Base-by-base conservation (phyloP, 2,113 vertebrate genomes). In the Eonycteris spelaea region DNA sequence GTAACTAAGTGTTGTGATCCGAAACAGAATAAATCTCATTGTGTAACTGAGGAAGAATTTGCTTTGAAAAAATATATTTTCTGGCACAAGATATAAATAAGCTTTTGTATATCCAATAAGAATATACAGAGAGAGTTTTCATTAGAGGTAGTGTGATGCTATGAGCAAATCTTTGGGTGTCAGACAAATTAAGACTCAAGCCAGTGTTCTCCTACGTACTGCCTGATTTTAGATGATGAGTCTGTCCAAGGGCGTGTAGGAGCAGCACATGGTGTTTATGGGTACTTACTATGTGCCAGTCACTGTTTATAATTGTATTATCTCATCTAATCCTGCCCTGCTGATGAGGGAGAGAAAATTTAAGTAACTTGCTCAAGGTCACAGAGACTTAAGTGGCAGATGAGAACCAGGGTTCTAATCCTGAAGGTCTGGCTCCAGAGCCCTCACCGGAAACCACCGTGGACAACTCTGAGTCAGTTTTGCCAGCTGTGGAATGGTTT, bases 61-160 rank as follows among this genome's bases (percentile, higher is more conserved):
- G 26, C 67, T 96, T 83, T 92, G 38, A 65, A 70, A 93, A 77
- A 83, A 51, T 8, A 24, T 38, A 22, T 86, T 95, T 97, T 85
- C 7, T 88, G 22, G 24, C 30, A 35, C 18, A 40, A 84, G 12
- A 11, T 71, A 75, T 79, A 89, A 88, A 26, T 84, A 59, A 18
- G n/a, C 15, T 83, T 97, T 77, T 91, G 53, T 90, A 21, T 57
- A 35, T 93, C 24, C 82, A 79, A 67, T 22, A 85, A 77, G 90
- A 74, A 38, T 63, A 57, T 6, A 43, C 10, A 13, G 24, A 68
- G 21, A 77, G 14, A 70, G 16, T 57, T 92, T 19, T 94, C n/a
- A 48, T 51, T 43, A 93, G 82, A 51, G 30, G 55, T 19, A 21
- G 0, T 75, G 38, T 74, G 53, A 13, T 48, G 7, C 18, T 33